A percentile compares a stretch with the other conserved stretches of the same genome.
These are phyloP conservation scores for Tursiops truncatus DNA, from an alignment of 2,113 vertebrate species.

Conservation along the genomic window DNA sequence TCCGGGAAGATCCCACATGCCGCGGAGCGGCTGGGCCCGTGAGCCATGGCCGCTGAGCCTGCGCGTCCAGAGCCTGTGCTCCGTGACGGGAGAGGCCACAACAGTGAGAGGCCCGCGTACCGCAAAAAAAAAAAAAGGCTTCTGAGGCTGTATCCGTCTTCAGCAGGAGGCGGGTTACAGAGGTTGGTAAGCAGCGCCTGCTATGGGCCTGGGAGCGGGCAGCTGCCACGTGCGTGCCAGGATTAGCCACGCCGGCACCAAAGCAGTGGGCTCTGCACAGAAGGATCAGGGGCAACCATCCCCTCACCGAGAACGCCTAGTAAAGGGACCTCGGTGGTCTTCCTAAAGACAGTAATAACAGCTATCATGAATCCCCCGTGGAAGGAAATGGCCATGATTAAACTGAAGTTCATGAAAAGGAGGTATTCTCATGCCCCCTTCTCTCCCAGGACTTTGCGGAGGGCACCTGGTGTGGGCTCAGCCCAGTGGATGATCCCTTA, in stretches of 20 bases:
- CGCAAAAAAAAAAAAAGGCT: background rate
- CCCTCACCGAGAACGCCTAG: background rate
- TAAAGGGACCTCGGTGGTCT: background rate
- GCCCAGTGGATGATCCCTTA: background rate
- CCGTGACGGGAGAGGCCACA: too few species aligned
- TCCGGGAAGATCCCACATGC: too few species aligned
- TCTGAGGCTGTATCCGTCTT: background rate
- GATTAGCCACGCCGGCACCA: background rate
- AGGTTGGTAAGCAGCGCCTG: background rate
- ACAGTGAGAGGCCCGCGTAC: too few species aligned
- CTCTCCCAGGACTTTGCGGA: background rate
- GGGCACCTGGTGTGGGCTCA: background rate
- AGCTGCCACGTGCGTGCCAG: background rate
- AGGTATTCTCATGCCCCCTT: background rate
- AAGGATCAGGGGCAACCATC: background rate
- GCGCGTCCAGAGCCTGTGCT: too few species aligned
- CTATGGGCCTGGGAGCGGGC: accelerated
- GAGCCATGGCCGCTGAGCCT: too few species aligned
- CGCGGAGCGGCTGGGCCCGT: too few species aligned
- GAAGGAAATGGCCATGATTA: background rate
- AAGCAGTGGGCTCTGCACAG: background rate
- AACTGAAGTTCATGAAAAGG: background rate
- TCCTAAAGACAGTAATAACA: background rate
- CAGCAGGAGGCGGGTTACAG: background rate
- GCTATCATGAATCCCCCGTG: background rate